Evolutionary conservation across 2,797 vertebrate species (phyloP), one percentile per base, ranked within the genome.

Genomic region (Macropus fuliginosus): DNA sequence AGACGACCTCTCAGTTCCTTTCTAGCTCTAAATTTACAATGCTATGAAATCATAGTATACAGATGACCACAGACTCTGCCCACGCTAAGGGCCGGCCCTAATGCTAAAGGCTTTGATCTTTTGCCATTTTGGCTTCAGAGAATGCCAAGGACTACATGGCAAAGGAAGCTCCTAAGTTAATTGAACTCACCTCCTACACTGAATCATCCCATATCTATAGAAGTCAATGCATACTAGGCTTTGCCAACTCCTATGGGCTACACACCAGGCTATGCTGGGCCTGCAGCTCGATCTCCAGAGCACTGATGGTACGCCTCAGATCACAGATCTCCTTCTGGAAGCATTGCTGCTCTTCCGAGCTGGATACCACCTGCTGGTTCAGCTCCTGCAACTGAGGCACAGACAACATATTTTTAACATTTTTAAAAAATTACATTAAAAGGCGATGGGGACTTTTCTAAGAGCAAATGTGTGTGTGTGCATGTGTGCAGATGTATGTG

Each of bases 261-360:
- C 66, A 74, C 98, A 99, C 99, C 99, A 98, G 97, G 90, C 95
- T 55, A 3, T 94, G 16, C 92, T 96, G 0, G 9, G 98, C 97
- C 50, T 98, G 97, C 0, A 97, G 97, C 52, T 93, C 98, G 9
- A 99, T 98, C 95, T 98, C 98, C 95, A 99, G 94, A 91, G 55
- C 92, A 96, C 98, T 98, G 95, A 74, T 87, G 18, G 93, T 98
- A 46, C 93, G 97, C 96, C 98, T 99, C 96, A 98, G 97, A 1
- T 98, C 96, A 0, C 95, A 94, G 87, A 98, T 55, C 94, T 98
- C 89, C 0, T 91, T 92, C 94, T 97, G 62, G 94, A 50, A 98
- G 0, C 96, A 97, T 91, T 98, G 98, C 90, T 98, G 98, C 56
- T 99, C 98, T 24, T 96, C 97, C n/a, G 91, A 94, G 94, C 74